These are phyloP conservation scores for Vespertilio murinus DNA, from an alignment of 2,797 vertebrate species.

Conservation along the genomic window DNA sequence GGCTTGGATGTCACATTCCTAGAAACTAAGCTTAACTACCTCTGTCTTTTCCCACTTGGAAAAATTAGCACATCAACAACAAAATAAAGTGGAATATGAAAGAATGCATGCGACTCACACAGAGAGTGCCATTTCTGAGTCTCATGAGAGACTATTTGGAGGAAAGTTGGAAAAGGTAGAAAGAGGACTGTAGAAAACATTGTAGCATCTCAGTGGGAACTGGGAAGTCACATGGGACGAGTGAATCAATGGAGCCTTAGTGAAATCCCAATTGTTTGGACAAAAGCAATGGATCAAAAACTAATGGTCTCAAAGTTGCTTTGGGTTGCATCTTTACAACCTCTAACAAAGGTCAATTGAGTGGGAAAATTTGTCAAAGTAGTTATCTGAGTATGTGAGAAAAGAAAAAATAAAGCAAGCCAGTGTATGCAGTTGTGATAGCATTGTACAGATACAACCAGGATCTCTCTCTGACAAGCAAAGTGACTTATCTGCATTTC, in stretches of 20 bases:
- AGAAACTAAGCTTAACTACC: neutral
- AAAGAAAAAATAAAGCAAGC: neutral
- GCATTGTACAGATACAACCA: neutral
- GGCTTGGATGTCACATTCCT: neutral
- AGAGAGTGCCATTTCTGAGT: neutral
- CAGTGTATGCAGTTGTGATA: slow-evolving; percentile 10
- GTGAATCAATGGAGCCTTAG: slow-evolving; percentile 17
- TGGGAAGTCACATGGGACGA: neutral
- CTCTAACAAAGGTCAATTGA: slow-evolving; percentile 62
- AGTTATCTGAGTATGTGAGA: slow-evolving; percentile 62
- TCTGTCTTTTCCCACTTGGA: neutral
- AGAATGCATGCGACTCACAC: neutral
- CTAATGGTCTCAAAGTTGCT: neutral
- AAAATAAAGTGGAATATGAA: neutral
- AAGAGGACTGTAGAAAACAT: neutral
- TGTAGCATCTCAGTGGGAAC: neutral
- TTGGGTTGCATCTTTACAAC: neutral
- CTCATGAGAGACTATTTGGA: neutral
- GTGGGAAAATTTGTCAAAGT: slow-evolving; percentile 60
- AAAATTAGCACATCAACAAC: neutral
- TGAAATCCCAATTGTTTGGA: slow-evolving; percentile 22
- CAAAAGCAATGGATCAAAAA: slow-evolving; percentile 55
- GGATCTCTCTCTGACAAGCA: neutral
- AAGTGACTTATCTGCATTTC: slow-evolving; percentile 12
- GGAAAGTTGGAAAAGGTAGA: neutral